Base-by-base conservation (phyloP, 1,140 invertebrate species). In the Cotesia glomerata region DNA sequence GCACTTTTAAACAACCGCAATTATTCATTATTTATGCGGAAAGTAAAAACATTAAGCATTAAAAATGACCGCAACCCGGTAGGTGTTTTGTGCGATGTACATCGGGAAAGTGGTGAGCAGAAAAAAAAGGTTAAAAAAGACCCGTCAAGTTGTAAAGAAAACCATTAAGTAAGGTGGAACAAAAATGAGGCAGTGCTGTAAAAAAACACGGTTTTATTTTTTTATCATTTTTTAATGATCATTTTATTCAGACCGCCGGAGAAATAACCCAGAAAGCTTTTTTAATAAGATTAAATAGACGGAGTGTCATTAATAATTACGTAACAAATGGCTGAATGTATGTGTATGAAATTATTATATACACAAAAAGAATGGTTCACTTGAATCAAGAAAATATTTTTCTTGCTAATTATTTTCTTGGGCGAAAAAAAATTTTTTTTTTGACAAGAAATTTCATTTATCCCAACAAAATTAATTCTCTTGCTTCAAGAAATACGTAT, bases 91-190 rank as follows among this genome's bases (percentile, higher is more conserved):
- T 13, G 26, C 26, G 58, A 32, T 18, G 9, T 34, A 59, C 18
- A 34, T 26, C 16, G 26, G 58, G 8, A 18, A 11, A 18, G n/a
- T n/a, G 13, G 16, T 5, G n/a, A n/a, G 14, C n/a, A 16, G n/a
- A 16, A 54, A 54, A 54, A 54, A 54, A 54, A 54, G 16, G 16
- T 54, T n/a, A 14, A 54, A 54, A 59, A 59, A 63, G 16, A 63
- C 26, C 61, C 34, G 13, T 14, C 4, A 63, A 34, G 26, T 63
- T 14, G 32, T 14, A 13, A 63, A 36, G n/a, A 63, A 63, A 35
- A 34, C 61, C 61, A 63, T 63, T 63, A 63, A 45, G n/a, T 14
- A 13, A 63, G 61, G 61, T 63, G 14, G 36, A 34, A 63, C 35
- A 11, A 5, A 7, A 8, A 14, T 16, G 61, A 45, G 61, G 32